phyloP scores from a whole-genome alignment of 1,140 invertebrate genomes.

The Drosophila tristis region DNA sequence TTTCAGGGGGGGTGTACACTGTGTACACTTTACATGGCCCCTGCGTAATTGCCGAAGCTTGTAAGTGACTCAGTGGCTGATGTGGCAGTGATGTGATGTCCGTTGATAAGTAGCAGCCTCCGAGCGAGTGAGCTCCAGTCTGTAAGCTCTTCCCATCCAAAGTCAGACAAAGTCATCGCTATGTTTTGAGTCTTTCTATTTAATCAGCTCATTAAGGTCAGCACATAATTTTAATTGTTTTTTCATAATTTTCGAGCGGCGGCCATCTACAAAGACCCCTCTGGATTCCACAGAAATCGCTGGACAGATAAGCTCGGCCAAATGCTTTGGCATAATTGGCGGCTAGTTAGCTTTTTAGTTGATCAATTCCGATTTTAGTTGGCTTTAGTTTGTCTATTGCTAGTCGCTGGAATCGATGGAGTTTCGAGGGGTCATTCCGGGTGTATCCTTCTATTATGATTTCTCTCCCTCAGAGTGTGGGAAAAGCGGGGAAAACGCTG shows the following conservation, averaged over 20 bases:
- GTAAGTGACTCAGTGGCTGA: conserved; percentile 43
- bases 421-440: conserved; percentile 23
- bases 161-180: conserved; percentile 27
- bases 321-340: conserved; percentile 75
- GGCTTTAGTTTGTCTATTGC: conserved; percentile 43
- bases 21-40: conserved; percentile 28
- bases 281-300: conserved; percentile 49
- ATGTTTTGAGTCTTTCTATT: conserved; percentile 30
- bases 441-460: conserved; percentile 41
- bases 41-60: conserved; percentile 54
- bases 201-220: conserved; percentile 78
- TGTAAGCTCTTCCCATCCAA: neutral
- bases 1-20: conserved; percentile 63
- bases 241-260: conserved; percentile 57
- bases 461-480: conserved; percentile 49
- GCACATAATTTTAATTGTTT: conserved; percentile 72
- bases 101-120: conserved; percentile 15
- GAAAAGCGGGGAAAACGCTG: conserved; percentile 47
- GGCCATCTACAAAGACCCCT: conserved; percentile 60
- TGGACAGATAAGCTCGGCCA: conserved; percentile 51
- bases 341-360: conserved; percentile 74
- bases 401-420: conserved; percentile 32
- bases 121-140: neutral
- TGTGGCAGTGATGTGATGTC: too few species aligned
- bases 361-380: conserved; percentile 27